Percentiles rank a stretch among this genome's conserved stretches.
Evolutionary conservation across 2,113 vertebrate genomes (phyloP).

Genomic region (Caranx ignobilis): DNA sequence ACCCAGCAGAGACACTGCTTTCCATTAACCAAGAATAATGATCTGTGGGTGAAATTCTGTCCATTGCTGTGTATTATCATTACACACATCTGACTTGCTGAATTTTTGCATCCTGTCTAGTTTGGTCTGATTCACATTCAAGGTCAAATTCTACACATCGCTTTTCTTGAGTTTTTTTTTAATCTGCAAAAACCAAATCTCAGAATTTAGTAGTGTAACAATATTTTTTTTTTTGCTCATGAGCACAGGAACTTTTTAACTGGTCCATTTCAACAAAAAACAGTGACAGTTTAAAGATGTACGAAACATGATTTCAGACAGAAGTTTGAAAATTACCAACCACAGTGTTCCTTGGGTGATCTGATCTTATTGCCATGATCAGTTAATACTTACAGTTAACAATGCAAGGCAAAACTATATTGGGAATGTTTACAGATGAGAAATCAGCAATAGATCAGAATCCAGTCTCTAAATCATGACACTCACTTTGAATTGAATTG

Average conservation of each 20-base stretch:
- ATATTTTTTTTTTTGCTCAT: neutral
- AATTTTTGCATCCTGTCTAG: neutral
- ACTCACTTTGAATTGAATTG: conserved; percentile 25
- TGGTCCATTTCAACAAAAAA: conserved; percentile 23
- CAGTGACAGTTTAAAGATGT: neutral
- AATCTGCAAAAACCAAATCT: conserved; percentile 50
- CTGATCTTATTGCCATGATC: conserved; percentile 38
- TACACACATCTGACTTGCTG: too few species aligned
- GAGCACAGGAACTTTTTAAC: neutral
- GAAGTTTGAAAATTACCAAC: neutral
- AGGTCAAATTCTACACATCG: conserved; percentile 5
- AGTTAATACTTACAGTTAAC: conserved; percentile 27
- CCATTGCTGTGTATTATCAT: too few species aligned
- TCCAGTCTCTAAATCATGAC: conserved; percentile 15
- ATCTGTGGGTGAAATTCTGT: neutral
- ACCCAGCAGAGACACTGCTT: too few species aligned
- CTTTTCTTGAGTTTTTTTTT: conserved; percentile 41
- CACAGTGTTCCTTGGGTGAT: conserved; percentile 2
- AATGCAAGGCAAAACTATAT: conserved; percentile 38
- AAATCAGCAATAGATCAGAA: conserved; percentile 19
- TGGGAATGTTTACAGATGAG: conserved; percentile 72
- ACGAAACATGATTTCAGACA: conserved; percentile 14
- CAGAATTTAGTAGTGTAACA: conserved; percentile 12
- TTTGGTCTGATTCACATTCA: neutral
- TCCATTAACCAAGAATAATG: neutral